These are phyloP conservation scores for Enteromius treurensis DNA, from an alignment of 2,797 vertebrate species.

Conservation along the genomic window DNA sequence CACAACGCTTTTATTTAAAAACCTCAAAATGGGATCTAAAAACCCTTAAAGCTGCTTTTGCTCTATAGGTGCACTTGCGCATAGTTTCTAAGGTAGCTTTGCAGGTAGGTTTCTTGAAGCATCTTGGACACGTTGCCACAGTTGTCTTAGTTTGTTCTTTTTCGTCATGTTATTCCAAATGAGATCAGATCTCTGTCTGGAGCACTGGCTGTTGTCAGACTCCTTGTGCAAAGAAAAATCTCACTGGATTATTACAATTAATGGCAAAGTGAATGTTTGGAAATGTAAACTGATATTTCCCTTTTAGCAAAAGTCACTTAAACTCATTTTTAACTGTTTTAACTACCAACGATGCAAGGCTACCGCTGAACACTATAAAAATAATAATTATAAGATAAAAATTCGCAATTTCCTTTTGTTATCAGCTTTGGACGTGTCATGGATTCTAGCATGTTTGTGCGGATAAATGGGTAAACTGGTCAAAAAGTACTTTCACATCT, in stretches of 20 bases:
- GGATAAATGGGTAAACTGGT: conserved; percentile 14
- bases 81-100: too few relatives aligned
- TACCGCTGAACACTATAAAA: background rate
- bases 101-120: background rate
- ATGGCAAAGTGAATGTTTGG: background rate
- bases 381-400: background rate
- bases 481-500: background rate
- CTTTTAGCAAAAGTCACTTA: background rate
- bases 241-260: background rate
- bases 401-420: background rate
- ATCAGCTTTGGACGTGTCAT: background rate
- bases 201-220: background rate
- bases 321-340: background rate
- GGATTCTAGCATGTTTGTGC: background rate
- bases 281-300: background rate
- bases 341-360: too few relatives aligned
- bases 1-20: too few relatives aligned
- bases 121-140: too few relatives aligned
- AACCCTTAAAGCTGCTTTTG: too few relatives aligned
- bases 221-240: background rate
- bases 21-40: too few relatives aligned
- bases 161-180: background rate
- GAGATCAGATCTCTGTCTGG: background rate
- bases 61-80: too few relatives aligned
- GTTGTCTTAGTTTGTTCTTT: background rate